Evolutionary conservation across 2,888 invertebrate genomes (phyloP).

Genomic region (Acrocera orbiculus): DNA sequence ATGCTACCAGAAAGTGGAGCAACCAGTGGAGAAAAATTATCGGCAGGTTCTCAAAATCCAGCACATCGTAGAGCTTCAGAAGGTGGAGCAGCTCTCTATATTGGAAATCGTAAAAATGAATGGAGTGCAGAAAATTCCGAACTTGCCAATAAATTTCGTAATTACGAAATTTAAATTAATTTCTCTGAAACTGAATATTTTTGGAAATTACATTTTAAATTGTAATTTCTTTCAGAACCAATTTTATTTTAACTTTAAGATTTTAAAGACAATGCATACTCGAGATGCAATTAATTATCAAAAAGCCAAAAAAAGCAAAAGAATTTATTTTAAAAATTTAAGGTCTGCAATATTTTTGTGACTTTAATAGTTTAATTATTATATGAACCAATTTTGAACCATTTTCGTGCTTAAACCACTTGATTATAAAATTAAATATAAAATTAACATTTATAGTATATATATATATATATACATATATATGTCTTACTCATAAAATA

Average conservation of each 20-base stretch:
- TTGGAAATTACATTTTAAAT: neutral
- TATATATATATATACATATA: too few relatives aligned
- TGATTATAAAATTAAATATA: too few relatives aligned
- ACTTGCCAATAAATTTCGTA: slow-evolving; percentile 73
- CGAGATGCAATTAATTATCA: too few relatives aligned
- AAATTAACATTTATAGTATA: too few relatives aligned
- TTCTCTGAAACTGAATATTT: neutral
- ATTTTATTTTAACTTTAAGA: neutral
- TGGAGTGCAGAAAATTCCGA: slow-evolving; percentile 64
- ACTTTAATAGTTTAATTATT: too few relatives aligned
- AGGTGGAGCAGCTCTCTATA: slow-evolving; percentile 66
- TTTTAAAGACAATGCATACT: too few relatives aligned
- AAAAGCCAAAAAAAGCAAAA: too few relatives aligned
- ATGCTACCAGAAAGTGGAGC: slow-evolving; percentile 47
- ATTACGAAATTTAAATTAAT: slow-evolving; percentile 68
- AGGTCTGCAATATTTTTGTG: too few relatives aligned
- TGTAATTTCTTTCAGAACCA: neutral
- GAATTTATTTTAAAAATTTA: too few relatives aligned
- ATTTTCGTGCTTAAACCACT: too few relatives aligned
- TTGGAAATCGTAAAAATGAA: slow-evolving; percentile 37
- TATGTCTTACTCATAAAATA: too few relatives aligned
- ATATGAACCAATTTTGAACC: too few relatives aligned
- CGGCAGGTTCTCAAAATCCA: slow-evolving; percentile 36
- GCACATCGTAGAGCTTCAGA: slow-evolving; percentile 62
- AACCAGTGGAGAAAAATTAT: slow-evolving; percentile 42